phyloP scores from a whole-genome alignment of 2,888 invertebrate genomes.

The Epirrita christyi region DNA sequence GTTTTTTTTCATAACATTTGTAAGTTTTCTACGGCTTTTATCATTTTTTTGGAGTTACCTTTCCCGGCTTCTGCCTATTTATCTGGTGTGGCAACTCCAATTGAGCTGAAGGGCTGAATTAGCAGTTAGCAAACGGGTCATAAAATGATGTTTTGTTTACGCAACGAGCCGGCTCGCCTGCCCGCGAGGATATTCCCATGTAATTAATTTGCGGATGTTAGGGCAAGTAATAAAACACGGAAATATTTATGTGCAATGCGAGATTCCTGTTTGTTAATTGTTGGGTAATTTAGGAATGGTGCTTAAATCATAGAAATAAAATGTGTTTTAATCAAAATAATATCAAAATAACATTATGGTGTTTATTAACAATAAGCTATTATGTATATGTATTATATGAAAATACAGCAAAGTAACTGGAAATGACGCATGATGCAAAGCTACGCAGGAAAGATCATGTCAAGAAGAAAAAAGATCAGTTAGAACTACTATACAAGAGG shows the following conservation, averaged over 20 bases:
- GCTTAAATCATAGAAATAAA: not conserved
- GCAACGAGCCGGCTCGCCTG: constrained; percentile 35
- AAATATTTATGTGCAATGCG: constrained; percentile 29
- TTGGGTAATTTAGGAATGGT: not conserved
- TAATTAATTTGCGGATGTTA: constrained; percentile 53
- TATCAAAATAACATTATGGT: not conserved
- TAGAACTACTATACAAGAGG: no score
- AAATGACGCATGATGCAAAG: no score
- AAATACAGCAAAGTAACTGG: no score
- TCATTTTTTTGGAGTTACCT: no score
- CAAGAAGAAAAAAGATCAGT: no score
- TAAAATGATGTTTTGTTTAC: constrained; percentile 49
- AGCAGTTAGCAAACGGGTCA: constrained; percentile 38
- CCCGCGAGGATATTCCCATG: constrained; percentile 44
- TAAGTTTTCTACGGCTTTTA: no score
- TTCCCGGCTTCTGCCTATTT: no score
- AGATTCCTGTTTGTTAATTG: constrained; percentile 19
- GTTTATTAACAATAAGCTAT: no score
- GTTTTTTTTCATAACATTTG: no score
- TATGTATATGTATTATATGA: no score
- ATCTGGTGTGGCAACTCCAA: not conserved
- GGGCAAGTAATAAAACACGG: constrained; percentile 41
- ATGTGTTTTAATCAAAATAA: no score
- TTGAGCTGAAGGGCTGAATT: constrained; percentile 33
- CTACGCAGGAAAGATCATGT: no score